Evolutionary conservation across 2,113 vertebrate species (phyloP).

Genomic region (Ardeotis arabs): DNA sequence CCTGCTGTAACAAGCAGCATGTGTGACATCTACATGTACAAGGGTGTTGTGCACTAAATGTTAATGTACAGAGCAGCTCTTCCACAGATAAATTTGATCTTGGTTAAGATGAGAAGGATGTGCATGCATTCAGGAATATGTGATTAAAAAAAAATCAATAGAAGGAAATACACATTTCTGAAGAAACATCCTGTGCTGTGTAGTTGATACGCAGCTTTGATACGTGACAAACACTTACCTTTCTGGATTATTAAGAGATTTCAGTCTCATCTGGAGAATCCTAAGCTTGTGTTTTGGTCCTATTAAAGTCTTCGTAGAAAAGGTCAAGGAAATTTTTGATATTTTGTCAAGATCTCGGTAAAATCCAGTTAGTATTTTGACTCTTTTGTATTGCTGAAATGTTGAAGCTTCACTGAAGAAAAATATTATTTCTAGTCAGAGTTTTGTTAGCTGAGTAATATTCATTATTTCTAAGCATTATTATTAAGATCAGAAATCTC

Average conservation of each 20-base stretch:
- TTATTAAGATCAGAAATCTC: not conserved
- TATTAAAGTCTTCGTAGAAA: slow-evolving; percentile 79
- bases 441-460: not conserved
- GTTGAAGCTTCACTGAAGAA: slow-evolving; percentile 76
- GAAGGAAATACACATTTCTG: not conserved
- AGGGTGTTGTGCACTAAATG: not conserved
- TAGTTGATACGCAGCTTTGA: not conserved
- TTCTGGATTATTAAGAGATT: slow-evolving; percentile 75
- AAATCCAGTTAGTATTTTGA: slow-evolving; percentile 84
- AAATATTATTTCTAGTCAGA: not conserved
- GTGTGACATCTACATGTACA: accelerated
- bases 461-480: not conserved
- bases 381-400: slow-evolving; percentile 84
- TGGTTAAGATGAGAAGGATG: not conserved
- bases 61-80: not conserved
- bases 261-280: slow-evolving; percentile 81
- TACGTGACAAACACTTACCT: slow-evolving; percentile 68
- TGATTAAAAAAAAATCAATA: not conserved
- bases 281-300: slow-evolving; percentile 85
- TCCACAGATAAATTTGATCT: not conserved
- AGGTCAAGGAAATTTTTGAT: slow-evolving; percentile 83
- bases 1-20: not conserved
- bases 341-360: slow-evolving; percentile 77
- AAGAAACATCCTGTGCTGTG: not conserved
- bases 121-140: not conserved